Evolutionary conservation across 2,113 vertebrate species (phyloP).

Genomic region (Urocitellus parryii): DNA sequence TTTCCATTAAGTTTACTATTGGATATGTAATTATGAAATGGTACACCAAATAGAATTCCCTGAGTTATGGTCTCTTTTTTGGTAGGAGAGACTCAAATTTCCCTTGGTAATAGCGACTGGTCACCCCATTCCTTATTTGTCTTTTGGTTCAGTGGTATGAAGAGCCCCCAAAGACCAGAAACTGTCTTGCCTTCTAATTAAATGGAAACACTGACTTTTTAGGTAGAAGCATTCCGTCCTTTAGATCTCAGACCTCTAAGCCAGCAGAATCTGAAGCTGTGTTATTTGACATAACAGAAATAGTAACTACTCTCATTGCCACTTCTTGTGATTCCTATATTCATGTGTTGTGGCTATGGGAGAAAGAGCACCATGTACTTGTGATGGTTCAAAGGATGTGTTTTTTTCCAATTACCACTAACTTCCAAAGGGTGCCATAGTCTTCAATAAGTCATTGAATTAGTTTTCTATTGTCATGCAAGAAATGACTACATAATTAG

Average conservation of each 20-base stretch:
- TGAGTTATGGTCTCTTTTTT: not conserved
- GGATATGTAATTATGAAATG: not conserved
- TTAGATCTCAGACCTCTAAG: not conserved
- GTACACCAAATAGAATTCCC: not conserved
- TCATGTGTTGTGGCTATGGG: not conserved
- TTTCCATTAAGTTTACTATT: not conserved
- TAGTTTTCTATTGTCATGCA: not conserved
- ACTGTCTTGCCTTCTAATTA: not conserved
- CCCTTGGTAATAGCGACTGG: not conserved
- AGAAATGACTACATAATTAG: not conserved
- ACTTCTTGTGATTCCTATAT: not conserved
- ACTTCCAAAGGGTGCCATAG: not conserved
- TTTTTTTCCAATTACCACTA: not conserved
- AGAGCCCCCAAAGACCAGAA: not conserved
- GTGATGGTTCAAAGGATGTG: not conserved
- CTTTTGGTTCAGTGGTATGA: slow-evolving; percentile 18
- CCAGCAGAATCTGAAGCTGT: not conserved
- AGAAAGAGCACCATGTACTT: not conserved
- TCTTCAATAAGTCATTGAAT: not conserved
- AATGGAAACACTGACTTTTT: not conserved
- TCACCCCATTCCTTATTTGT: not conserved
- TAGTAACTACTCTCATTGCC: not conserved
- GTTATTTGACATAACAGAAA: not conserved
- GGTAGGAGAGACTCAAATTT: not conserved
- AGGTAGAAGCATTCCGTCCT: not conserved